These are phyloP conservation scores for Cheilosia soror DNA, from an alignment of 2,888 invertebrate species.

Conservation along the genomic window DNA sequence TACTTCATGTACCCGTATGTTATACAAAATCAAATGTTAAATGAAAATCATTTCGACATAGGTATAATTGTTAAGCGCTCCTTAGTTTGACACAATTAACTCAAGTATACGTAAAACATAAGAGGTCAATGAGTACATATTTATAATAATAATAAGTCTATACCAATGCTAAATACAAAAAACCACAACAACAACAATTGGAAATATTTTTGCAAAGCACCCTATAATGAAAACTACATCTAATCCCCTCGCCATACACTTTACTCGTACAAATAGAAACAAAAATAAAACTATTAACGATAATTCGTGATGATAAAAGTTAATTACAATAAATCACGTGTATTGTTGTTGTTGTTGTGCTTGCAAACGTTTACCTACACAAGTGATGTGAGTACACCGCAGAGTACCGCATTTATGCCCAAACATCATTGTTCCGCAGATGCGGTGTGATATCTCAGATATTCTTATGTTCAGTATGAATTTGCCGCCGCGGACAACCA, in stretches of 20 bases:
- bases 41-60: no score
- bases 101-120: neutral
- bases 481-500: slow-evolving; percentile 45
- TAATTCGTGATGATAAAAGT: slow-evolving; percentile 62
- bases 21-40: no score
- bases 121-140: slow-evolving; percentile 36
- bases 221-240: slow-evolving; percentile 20
- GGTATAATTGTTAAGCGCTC: no score
- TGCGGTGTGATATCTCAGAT: slow-evolving; percentile 42
- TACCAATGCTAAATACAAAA: neutral
- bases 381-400: slow-evolving; percentile 14
- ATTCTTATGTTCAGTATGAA: slow-evolving; percentile 52
- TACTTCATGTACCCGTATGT: no score
- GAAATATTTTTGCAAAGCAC: slow-evolving; percentile 9
- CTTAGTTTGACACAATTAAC: neutral
- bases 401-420: slow-evolving; percentile 27
- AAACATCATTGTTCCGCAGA: slow-evolving; percentile 63
- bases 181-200: neutral
- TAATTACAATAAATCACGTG: slow-evolving; percentile 66
- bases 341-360: slow-evolving; percentile 21
- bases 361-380: slow-evolving; percentile 7
- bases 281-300: slow-evolving; percentile 42
- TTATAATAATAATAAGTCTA: slow-evolving; percentile 2
- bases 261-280: neutral
- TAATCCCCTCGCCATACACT: slow-evolving; percentile 28